Base-by-base conservation (phyloP, 2,113 vertebrate genomes). In the Abramis brama region DNA sequence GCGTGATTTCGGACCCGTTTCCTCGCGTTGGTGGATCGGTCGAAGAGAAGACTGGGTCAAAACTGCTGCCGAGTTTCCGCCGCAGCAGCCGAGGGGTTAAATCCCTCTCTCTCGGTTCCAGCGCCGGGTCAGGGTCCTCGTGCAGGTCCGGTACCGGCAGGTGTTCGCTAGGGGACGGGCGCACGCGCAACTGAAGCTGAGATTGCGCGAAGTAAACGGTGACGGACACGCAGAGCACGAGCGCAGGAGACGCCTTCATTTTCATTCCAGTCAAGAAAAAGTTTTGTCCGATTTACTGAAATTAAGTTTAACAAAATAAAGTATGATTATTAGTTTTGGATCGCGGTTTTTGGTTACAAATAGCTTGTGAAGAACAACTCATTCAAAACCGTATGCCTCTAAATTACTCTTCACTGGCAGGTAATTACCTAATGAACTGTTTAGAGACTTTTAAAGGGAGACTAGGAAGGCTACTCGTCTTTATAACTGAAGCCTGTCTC, bases 91-190 rank as follows among this genome's bases (percentile, higher is more conserved):
- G 93, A 93, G 92, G 97, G 77, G 91, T 6, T 17, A 73, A 57
- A 59, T 97, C 97, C 92, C 96, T 96, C 90, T 97, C 96, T 85
- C 96, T 95, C 15, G 97, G 97, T 92, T 97, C 96, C 91, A 96
- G 95, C 91, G 96, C 97, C 71, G 97, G 96, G 85, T 97, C 96
- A 8, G 97, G 97, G 90, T 96, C 95, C 92, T 97, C 97, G 87
- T 94, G 95, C 81, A 97, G 94, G 89, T 95, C 96, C 73, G 96
- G 96, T 84, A 97, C 94, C 6, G 97, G 97, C 87, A 97, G 93
- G 91, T 96, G 93, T 55, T 97, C 96, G 66, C 97, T 97, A 59
- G 97, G 97, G 15, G 94, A 96, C 23, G 97, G 97, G 90, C 96
- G 94, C 87, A 97, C 93, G 27, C 95, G 95, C 39, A 97, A 94